Conservation (phyloP, 2,888 invertebrate species). For the Podotricha telesiphe region DNA sequence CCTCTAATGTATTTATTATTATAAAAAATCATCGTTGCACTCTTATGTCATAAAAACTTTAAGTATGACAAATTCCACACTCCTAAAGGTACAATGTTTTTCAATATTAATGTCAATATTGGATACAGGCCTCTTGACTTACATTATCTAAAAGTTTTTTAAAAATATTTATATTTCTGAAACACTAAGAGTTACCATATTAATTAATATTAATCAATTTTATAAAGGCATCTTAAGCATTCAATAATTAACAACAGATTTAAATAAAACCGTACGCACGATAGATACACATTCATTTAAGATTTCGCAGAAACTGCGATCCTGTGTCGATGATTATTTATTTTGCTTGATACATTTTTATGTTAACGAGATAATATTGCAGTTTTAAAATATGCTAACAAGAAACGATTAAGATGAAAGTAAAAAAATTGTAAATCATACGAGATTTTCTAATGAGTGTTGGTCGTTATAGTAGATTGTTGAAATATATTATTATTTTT, state of each 20-base stretch:
- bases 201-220: not conserved
- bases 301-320: slow-evolving; percentile 14
- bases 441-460: not conserved
- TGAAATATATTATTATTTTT: no score
- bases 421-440: not conserved
- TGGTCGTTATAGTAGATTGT: no score
- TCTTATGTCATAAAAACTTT: no score
- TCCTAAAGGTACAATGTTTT: no score
- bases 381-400: not conserved
- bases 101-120: no score
- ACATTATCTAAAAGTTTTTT: no score
- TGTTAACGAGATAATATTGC: not conserved
- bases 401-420: not conserved
- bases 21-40: no score
- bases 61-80: no score
- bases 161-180: no score
- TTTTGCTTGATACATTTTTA: not conserved
- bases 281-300: slow-evolving; percentile 8
- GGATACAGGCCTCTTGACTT: no score
- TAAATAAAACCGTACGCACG: not conserved
- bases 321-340: not conserved
- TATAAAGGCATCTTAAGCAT: not conserved
- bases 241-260: not conserved
- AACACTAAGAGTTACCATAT: no score
- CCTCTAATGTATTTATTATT: not conserved